Evolutionary conservation across 2,113 vertebrate species (phyloP).

Genomic region (Nannospalax galili): DNA sequence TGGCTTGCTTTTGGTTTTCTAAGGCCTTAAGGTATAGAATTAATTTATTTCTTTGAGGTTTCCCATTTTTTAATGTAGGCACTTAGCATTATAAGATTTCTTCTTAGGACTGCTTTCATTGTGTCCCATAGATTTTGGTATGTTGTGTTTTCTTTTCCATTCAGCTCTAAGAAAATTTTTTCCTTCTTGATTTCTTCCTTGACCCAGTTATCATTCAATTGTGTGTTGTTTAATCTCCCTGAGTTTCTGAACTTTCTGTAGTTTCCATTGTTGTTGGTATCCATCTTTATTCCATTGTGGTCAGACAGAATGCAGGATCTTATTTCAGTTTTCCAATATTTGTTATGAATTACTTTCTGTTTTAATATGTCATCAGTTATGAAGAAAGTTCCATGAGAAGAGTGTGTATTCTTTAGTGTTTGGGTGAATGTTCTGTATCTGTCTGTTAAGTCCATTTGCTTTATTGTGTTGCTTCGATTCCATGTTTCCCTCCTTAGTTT

Average conservation of each 20-base stretch:
- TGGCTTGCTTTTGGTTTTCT: background rate
- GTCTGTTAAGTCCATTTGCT: background rate
- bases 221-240: background rate
- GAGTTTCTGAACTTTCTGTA: background rate
- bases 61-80: too few relatives aligned
- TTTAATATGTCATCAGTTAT: too few relatives aligned
- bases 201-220: background rate
- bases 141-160: background rate
- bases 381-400: background rate
- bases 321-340: background rate
- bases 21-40: background rate
- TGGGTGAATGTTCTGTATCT: background rate
- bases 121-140: background rate
- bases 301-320: background rate
- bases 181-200: background rate
- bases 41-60: background rate
- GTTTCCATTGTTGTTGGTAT: background rate
- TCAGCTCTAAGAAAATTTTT: background rate
- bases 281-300: background rate
- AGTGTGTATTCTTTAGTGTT: background rate
- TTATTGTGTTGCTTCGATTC: background rate
- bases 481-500: background rate
- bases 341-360: background rate
- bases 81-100: too few relatives aligned
- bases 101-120: background rate